Percentiles rank a stretch among this genome's conserved stretches.
phyloP scores from a whole-genome alignment of 2,888 invertebrate genomes.

The Eristalis intricaria region DNA sequence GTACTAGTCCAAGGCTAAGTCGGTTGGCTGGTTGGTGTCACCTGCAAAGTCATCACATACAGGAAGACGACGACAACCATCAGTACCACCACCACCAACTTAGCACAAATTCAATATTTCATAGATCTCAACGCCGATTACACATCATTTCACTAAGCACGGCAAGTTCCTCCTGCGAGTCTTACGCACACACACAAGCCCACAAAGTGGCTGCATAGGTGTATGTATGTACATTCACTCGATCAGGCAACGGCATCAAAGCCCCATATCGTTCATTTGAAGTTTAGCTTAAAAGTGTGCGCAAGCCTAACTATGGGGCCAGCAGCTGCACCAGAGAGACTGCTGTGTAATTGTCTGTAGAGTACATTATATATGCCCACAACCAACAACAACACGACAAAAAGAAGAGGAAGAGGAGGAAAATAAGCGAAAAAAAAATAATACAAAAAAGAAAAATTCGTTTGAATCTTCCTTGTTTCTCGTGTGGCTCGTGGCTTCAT shows the following conservation, averaged over 20 bases:
- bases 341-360: slow-evolving; percentile 13
- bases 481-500: slow-evolving; percentile 80
- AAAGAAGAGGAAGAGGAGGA: slow-evolving; percentile 13
- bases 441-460: slow-evolving; percentile 12
- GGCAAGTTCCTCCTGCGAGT: not conserved
- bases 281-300: slow-evolving; percentile 32
- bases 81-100: too few species aligned
- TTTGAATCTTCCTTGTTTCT: slow-evolving; percentile 58
- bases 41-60: too few species aligned
- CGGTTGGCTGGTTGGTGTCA: too few species aligned
- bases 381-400: not conserved
- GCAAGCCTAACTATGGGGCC: slow-evolving; percentile 33
- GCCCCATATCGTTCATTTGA: slow-evolving; percentile 24
- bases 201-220: too few species aligned
- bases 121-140: too few species aligned
- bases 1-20: too few species aligned
- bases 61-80: too few species aligned
- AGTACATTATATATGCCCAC: slow-evolving; percentile 7
- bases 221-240: too few species aligned
- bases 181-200: not conserved
- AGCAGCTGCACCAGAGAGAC: slow-evolving; percentile 39
- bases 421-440: not conserved
- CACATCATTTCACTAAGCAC: too few species aligned
- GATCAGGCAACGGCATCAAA: slow-evolving; percentile 33
- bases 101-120: too few species aligned